Conservation (phyloP, 2,888 invertebrate genomes). For the Ceraclea dissimilis region DNA sequence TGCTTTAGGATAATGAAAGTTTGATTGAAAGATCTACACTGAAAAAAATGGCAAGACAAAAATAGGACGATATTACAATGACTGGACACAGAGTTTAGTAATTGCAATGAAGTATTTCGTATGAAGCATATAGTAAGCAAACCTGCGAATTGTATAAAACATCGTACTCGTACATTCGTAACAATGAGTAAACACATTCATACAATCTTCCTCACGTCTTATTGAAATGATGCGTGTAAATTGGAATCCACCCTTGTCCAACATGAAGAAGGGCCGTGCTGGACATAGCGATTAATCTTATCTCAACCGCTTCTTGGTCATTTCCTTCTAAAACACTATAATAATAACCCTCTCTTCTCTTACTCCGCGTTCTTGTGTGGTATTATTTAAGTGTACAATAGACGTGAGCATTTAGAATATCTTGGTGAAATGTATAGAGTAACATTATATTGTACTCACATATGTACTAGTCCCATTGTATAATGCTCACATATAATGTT, state of each 20-base stretch:
- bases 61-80: no score
- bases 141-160: no score
- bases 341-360: not conserved
- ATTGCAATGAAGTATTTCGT: no score
- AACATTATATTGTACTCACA: no score
- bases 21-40: no score
- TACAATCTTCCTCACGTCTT: not conserved
- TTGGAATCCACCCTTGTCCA: not conserved
- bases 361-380: not conserved
- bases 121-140: no score
- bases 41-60: no score
- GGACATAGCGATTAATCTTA: constrained; percentile 10
- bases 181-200: constrained; percentile 1
- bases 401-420: not conserved
- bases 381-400: not conserved
- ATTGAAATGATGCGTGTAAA: constrained; percentile 1
- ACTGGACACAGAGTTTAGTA: no score
- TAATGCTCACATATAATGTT: no score
- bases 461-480: no score
- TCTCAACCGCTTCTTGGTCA: not conserved
- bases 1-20: no score
- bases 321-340: not conserved
- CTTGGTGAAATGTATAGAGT: not conserved
- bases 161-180: no score
- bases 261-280: not conserved